A percentile compares a stretch with the other conserved stretches of the same genome.
Conservation (phyloP, 2,113 vertebrate species). For the Anthoscopus minutus region DNA sequence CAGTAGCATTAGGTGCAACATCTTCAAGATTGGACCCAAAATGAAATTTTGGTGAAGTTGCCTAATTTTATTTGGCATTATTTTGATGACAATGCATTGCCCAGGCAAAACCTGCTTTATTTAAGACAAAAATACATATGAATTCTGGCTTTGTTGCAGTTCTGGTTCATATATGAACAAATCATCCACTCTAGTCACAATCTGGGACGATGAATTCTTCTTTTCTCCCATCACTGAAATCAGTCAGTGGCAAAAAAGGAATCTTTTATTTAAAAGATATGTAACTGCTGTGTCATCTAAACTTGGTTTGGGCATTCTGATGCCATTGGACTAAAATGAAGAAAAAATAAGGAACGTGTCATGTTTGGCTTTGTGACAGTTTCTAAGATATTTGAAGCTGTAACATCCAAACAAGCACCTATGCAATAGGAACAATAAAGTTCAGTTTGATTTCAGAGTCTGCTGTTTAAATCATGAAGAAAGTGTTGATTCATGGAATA, state of each 20-base stretch:
- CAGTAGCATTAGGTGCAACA: background rate
- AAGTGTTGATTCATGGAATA: background rate
- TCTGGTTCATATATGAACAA: background rate
- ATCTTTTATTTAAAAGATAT: background rate
- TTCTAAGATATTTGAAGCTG: background rate
- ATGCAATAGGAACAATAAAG: background rate
- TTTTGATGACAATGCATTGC: background rate
- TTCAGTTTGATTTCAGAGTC: background rate
- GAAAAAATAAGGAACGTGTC: background rate
- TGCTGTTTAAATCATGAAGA: background rate
- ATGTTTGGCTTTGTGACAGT: background rate
- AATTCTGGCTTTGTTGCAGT: background rate
- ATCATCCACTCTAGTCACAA: background rate
- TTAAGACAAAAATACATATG: background rate
- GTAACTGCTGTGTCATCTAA: background rate
- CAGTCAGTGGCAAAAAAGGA: background rate
- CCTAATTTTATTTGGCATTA: background rate
- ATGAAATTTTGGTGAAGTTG: background rate
- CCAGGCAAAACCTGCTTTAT: background rate
- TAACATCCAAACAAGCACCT: background rate
- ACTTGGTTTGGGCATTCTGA: background rate
- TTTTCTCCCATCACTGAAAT: background rate
- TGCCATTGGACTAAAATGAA: background rate
- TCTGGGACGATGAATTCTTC: background rate
- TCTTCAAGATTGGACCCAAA: fast-evolving